Percentiles rank a stretch among this genome's conserved stretches.
These are phyloP conservation scores for Magallana nippona DNA, from an alignment of 2,888 invertebrate species.

Conservation along the genomic window DNA sequence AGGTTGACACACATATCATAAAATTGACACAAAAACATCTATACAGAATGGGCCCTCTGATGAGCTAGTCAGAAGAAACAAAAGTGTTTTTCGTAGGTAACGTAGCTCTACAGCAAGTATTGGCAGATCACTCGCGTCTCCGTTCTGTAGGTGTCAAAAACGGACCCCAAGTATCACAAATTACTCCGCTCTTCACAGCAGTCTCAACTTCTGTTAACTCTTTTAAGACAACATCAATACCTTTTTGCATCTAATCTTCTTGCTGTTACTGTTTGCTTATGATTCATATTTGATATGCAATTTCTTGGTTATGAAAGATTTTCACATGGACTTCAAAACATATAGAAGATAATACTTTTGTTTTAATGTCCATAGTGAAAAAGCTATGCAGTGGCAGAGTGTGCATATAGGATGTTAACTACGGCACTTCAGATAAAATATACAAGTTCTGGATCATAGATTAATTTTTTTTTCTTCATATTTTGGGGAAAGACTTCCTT, in stretches of 20 bases:
- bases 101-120: slow-evolving; percentile 3
- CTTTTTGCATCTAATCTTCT: not conserved
- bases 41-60: not conserved
- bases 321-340: not conserved
- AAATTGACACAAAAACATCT: slow-evolving; percentile 30
- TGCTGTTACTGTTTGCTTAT: slow-evolving; percentile 9
- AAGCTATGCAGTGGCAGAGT: not conserved
- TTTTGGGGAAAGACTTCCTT: not conserved
- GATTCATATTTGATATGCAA: slow-evolving; percentile 9
- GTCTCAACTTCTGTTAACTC: not conserved
- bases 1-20: slow-evolving; percentile 31
- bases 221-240: slow-evolving; percentile 4
- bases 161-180: not conserved
- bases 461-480: no score
- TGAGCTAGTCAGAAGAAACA: slow-evolving; percentile 21
- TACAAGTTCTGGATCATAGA: not conserved
- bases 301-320: slow-evolving; percentile 29
- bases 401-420: not conserved
- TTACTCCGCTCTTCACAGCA: not conserved
- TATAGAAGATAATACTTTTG: not conserved
- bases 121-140: slow-evolving; percentile 5
- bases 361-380: not conserved
- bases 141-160: not conserved
- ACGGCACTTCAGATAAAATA: not conserved
- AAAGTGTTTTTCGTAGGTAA: slow-evolving; percentile 21